Base-by-base conservation (phyloP, 2,113 vertebrate genomes). In the Galbula dea region DNA sequence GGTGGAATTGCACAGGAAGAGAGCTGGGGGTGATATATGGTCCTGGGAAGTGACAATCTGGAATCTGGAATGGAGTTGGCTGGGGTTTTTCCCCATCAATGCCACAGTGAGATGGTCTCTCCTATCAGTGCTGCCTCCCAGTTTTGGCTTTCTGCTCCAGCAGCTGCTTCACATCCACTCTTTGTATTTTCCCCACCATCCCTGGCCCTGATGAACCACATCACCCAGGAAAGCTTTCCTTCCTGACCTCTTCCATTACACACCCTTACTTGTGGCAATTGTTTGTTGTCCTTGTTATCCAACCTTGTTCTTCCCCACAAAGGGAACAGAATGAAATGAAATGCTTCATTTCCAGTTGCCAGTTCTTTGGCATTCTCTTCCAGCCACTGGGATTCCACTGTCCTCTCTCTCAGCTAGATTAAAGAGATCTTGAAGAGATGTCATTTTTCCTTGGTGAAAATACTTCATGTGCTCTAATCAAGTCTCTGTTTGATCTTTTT, bases 321-420 rank as follows among this genome's bases (percentile, higher is more conserved):
- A 92, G 37, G 54, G 71, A 87, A 83, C 34, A 51, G 45, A 94
- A 89, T 94, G 83, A 77, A 88, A 91, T 24, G 3, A 88, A 95
- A 94, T 73, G 85, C 87, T 91, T 96, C 78, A 83, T 95, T 93
- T 89, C 89, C 93, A 85, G 6, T 75, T 87, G 65, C 14, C 15
- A 32, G 85, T 95, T 89, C 55, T 94, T 83, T 95, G 74, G 26
- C 15, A 87, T 87, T 94, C 91, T 83, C 51, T 77, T 69, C 82
- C 72, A 66, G 4, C 68, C 22, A 3, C 77, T 76, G 71, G 67
- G 89, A 75, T 82, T 90, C 87, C 87, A n/a, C 81, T 92, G 78
- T 95, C 73, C 61, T 88, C 58, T 88, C 58, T 93, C 80, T 67
- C 3, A 4, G 77, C 71, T n/a, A 55, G 78, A 89, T 94, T 83